phyloP scores from a whole-genome alignment of 2,113 vertebrate genomes.

The Protomyctophum bolini region DNA sequence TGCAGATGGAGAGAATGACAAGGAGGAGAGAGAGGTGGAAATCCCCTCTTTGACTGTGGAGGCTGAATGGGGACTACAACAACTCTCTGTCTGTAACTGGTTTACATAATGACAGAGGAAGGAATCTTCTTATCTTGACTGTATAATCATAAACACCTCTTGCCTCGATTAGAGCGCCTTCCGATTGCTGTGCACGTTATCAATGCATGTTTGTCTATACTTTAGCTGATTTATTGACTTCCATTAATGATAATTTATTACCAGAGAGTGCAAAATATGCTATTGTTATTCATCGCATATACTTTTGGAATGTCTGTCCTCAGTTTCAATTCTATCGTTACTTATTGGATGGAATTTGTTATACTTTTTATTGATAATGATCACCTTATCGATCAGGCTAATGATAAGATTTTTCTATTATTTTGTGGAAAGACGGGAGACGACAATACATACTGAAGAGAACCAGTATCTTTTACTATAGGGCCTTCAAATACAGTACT shows the following conservation, averaged over 20 bases:
- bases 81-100: conserved; percentile 19
- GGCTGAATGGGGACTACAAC: conserved; percentile 17
- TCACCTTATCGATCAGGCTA: too few species aligned
- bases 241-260: background rate
- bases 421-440: too few species aligned
- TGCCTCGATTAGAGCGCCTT: conserved; percentile 36
- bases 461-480: too few species aligned
- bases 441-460: too few species aligned
- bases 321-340: too few species aligned
- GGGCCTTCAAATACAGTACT: too few species aligned
- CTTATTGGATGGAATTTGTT: too few species aligned
- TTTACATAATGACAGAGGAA: conserved; percentile 64
- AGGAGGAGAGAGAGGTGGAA: conserved; percentile 42
- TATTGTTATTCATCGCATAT: too few species aligned
- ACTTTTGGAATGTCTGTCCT: too few species aligned
- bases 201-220: conserved; percentile 36
- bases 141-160: conserved; percentile 15
- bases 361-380: too few species aligned
- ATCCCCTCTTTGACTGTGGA: conserved; percentile 48
- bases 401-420: too few species aligned
- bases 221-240: conserved; percentile 26
- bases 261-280: too few species aligned
- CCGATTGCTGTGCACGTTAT: conserved; percentile 22
- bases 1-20: conserved; percentile 38
- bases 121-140: conserved; percentile 27